Evolutionary conservation across 2,888 invertebrate species (phyloP).

Genomic region (Cephonodes hylas): DNA sequence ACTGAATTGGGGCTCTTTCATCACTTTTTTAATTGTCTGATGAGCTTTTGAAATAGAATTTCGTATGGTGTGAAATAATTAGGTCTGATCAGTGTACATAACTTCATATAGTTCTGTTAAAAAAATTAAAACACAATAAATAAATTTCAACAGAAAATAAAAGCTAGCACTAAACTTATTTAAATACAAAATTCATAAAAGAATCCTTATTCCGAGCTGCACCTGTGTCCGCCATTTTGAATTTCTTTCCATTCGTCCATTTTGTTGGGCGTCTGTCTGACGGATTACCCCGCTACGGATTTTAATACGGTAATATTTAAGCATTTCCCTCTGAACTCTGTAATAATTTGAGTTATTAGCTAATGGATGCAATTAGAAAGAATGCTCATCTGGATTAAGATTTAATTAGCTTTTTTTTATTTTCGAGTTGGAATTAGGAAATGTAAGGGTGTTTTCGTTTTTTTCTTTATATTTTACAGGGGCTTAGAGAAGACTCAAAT

Average conservation of each 20-base stretch:
- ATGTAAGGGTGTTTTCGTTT: neutral
- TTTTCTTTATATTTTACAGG: neutral
- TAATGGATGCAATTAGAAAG: constrained; percentile 69
- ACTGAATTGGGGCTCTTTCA: too few species aligned
- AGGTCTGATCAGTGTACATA: too few species aligned
- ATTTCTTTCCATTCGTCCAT: constrained; percentile 39
- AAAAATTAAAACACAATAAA: neutral
- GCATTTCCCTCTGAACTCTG: constrained; percentile 57
- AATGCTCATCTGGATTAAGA: constrained; percentile 58
- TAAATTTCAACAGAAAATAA: neutral
- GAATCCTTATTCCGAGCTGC: constrained; percentile 46
- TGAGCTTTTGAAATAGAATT: too few species aligned
- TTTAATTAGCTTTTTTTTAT: constrained; percentile 60
- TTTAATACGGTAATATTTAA: constrained; percentile 64
- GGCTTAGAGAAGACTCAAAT: too few species aligned
- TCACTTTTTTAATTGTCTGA: too few species aligned
- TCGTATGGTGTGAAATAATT: too few species aligned
- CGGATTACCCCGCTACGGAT: constrained; percentile 65
- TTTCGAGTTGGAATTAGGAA: neutral
- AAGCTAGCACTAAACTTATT: neutral
- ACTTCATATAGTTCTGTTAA: neutral
- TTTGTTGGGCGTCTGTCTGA: constrained; percentile 52
- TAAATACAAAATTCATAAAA: constrained; percentile 29
- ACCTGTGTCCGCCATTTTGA: constrained; percentile 65
- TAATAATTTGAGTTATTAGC: constrained; percentile 68